Evolutionary conservation across 2,797 vertebrate species (phyloP), one percentile per base, ranked within the genome.

Genomic region (Cephalopachus bancanus): DNA sequence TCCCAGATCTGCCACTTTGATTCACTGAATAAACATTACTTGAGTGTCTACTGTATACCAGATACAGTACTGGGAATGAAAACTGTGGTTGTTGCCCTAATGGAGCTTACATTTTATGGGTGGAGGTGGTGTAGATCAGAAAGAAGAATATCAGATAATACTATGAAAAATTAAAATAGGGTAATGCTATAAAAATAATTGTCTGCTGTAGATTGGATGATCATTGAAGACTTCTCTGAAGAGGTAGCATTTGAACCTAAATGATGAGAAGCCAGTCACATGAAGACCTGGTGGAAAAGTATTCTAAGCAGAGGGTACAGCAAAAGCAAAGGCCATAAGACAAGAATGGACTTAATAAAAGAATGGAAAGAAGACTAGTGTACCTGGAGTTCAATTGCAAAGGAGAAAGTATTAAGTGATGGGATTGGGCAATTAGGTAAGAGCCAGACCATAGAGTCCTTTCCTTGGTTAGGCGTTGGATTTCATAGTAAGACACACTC

Each of bases 281-380:
- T 84, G 30, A 62, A 72, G 28, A 85, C 57, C 53, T 89, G 59
- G 9, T 83, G 19, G 44, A 72, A 86, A 94, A 81, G 3, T 30
- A 81, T 85, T 94, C 37, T 60, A 74, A 93, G 28, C 15, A 91
- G 49, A 95, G 6, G 8, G 9, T 91, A 93, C 22, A 96, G 44
- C 28, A 94, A 94, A 91, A 19, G 5, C n/a, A 69, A 91, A 83
- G 33, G 12, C 6, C 65, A 9, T 85, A 78, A 74, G 71, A 78
- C 10, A 94, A 91, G 7, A 71, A 90, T 79, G 7, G 85, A 26
- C 5, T 89, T 91, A 88, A 84, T 85, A 78, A 94, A 80, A 49
- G 5, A 72, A 67, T 2, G 3, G 80, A 85, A 95, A 80, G 22
- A 89, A 67, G 8, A 55, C 2, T 10, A 71, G 75, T n/a, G 22